Evolutionary conservation across 2,888 invertebrate genomes (phyloP), one percentile per base, ranked within the genome.

Genomic region (Carterocephalus palaemon): DNA sequence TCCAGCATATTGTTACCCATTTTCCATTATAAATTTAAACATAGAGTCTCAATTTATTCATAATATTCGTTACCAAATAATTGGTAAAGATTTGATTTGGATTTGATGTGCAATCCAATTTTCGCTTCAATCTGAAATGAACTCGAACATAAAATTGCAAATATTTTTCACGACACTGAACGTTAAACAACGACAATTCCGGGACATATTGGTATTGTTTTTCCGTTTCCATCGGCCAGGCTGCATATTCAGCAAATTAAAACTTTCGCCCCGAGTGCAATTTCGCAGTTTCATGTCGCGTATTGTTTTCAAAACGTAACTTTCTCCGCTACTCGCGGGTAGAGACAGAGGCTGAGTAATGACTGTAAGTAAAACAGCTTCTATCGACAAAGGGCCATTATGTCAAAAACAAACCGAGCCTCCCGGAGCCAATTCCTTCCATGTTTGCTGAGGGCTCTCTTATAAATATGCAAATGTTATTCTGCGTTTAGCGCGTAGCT

Each of bases 381-480:
- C 58, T 64, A 67, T 70, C 73, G 67, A 75, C 70, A 73, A 71
- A 76, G 71, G 68, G 69, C 77, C 74, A 77, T 82, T 76, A 76
- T 75, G 78, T 79, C 80, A 78, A 76, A 77, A 80, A 79, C 80
- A 79, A 80, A 72, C 76, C 63, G 69, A 59, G 54, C 53, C 56
- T 55, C 62, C 62, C 60, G 61, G 62, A 72, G 69, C 71, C 76
- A 73, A 75, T 75, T 73, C 75, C 69, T 70, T 70, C 67, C 70
- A 73, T 81, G 76, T 83, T 83, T 77, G 78, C 75, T 60, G 63
- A 80, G 83, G 79, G 78, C 70, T 75, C 70, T 72, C 77, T 75
- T 81, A 82, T 85, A 84, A 83, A 84, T 84, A 85, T 85, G 84
- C 79, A 83, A 84, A 85, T 80, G 68, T 74, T 80, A 80, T 77